Evolutionary conservation across 2,113 vertebrate genomes (phyloP).

Genomic region (Ardeotis arabs): DNA sequence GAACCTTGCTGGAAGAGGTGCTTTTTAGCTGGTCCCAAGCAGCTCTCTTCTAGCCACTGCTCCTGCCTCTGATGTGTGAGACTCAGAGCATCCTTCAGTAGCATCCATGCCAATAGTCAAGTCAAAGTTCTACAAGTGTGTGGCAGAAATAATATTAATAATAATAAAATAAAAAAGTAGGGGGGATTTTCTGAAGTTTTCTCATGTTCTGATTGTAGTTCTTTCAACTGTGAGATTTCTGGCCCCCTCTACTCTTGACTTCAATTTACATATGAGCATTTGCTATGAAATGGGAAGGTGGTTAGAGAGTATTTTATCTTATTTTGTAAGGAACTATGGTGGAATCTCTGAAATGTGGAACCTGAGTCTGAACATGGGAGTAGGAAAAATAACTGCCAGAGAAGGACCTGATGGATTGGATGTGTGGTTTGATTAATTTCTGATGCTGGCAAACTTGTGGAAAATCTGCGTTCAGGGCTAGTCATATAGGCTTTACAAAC

Average conservation of each 20-base stretch:
- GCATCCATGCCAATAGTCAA: not conserved
- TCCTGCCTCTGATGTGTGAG: not conserved
- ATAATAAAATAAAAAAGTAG: not conserved
- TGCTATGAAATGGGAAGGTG: not conserved
- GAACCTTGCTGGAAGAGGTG: not conserved
- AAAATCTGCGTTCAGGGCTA: not conserved
- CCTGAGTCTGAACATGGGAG: not conserved
- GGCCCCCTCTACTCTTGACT: not conserved
- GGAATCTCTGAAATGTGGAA: not conserved
- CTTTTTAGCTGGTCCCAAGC: not conserved
- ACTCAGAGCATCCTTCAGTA: not conserved
- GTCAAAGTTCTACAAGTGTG: not conserved
- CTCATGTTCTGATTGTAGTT: not conserved
- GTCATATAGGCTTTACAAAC: not conserved
- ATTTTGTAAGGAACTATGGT: not conserved
- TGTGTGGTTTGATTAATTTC: not conserved
- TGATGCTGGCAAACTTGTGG: not conserved
- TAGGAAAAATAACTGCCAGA: not conserved
- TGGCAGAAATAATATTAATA: not conserved
- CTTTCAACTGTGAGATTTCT: not conserved
- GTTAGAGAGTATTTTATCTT: not conserved
- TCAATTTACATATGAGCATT: not conserved
- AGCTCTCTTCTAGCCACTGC: not conserved
- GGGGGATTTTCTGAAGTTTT: not conserved
- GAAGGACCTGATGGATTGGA: not conserved